These are phyloP conservation scores for Drosophila merina DNA, from an alignment of 2,888 invertebrate genomes.

Conservation along the genomic window DNA sequence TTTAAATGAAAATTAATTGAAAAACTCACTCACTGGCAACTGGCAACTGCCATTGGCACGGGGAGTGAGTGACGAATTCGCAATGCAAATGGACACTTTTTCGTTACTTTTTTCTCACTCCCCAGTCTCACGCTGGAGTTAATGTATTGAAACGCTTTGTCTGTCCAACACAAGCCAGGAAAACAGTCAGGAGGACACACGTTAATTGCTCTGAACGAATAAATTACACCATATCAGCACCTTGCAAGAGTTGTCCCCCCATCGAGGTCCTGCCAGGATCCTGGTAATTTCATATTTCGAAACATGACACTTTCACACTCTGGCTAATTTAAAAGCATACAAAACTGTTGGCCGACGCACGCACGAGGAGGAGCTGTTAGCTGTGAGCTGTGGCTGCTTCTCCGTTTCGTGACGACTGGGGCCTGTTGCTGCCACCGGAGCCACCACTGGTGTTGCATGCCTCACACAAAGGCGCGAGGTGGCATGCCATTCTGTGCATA, in stretches of 20 bases:
- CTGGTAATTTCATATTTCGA: slow-evolving; percentile 79
- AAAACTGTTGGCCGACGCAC: slow-evolving; percentile 73
- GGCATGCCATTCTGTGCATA: slow-evolving; percentile 33
- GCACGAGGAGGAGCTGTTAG: slow-evolving; percentile 51
- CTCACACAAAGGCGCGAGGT: slow-evolving; percentile 44
- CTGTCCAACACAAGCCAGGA: slow-evolving; percentile 9
- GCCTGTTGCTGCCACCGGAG: slow-evolving; percentile 45
- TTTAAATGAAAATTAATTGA: slow-evolving; percentile 76
- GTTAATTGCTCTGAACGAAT: slow-evolving; percentile 72
- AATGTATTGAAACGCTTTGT: slow-evolving; percentile 7
- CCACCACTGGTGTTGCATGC: slow-evolving; percentile 56
- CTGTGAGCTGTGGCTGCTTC: slow-evolving; percentile 21
- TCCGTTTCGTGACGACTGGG: slow-evolving; percentile 74
- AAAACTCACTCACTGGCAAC: slow-evolving; percentile 70
- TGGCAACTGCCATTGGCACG: slow-evolving; percentile 45
- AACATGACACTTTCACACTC: slow-evolving; percentile 82
- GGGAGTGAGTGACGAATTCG: slow-evolving; percentile 26
- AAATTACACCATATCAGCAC: slow-evolving; percentile 62
- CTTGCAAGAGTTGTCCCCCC: slow-evolving; percentile 5
- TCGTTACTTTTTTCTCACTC: background rate
- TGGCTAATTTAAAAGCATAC: slow-evolving; percentile 81
- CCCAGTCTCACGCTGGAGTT: slow-evolving; percentile 5
- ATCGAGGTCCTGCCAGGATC: background rate
- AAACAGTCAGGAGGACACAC: slow-evolving; percentile 14
- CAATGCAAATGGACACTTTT: background rate